Evolutionary conservation across 1,140 invertebrate genomes (phyloP).

Genomic region (Drosophila trapezifrons): DNA sequence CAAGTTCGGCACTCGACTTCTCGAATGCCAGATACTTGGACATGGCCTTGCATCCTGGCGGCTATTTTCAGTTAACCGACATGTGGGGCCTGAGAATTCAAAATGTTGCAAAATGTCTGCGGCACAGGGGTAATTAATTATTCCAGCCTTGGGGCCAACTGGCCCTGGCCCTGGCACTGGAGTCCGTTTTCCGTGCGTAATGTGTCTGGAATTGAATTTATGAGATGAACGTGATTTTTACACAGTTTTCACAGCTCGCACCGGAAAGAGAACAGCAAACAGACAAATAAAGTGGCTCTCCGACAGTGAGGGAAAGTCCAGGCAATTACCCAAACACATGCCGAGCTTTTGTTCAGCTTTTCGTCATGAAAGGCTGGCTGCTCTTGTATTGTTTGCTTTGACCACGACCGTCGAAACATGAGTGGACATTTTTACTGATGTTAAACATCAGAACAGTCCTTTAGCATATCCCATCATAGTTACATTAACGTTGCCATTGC

Average conservation of each 20-base stretch:
- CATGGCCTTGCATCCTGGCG: constrained; percentile 17
- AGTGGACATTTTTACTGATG: constrained; percentile 55
- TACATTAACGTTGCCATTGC: background rate
- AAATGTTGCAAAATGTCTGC: constrained; percentile 14
- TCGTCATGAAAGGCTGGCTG: constrained; percentile 24
- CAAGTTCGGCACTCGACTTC: constrained; percentile 12
- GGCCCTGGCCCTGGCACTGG: background rate
- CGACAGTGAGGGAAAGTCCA: constrained; percentile 25
- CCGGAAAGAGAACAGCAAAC: constrained; percentile 14
- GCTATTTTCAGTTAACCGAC: constrained; percentile 6
- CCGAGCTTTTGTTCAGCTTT: constrained; percentile 4
- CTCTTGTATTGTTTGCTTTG: constrained; percentile 40
- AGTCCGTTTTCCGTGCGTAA: constrained; percentile 21
- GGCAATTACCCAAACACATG: constrained; percentile 28
- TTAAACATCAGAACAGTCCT: constrained; percentile 32
- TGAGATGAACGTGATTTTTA: constrained; percentile 58
- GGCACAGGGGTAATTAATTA: constrained; percentile 46
- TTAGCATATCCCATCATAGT: background rate
- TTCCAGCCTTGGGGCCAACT: background rate
- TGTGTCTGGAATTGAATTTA: constrained; percentile 35
- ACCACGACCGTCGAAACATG: constrained; percentile 37
- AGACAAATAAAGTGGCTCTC: constrained; percentile 30
- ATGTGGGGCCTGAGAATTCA: constrained; percentile 14
- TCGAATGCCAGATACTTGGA: constrained; percentile 6
- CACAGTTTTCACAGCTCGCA: constrained; percentile 35